These are phyloP conservation scores for Montifringilla adamsi DNA, from an alignment of 2,113 vertebrate species.

Conservation along the genomic window DNA sequence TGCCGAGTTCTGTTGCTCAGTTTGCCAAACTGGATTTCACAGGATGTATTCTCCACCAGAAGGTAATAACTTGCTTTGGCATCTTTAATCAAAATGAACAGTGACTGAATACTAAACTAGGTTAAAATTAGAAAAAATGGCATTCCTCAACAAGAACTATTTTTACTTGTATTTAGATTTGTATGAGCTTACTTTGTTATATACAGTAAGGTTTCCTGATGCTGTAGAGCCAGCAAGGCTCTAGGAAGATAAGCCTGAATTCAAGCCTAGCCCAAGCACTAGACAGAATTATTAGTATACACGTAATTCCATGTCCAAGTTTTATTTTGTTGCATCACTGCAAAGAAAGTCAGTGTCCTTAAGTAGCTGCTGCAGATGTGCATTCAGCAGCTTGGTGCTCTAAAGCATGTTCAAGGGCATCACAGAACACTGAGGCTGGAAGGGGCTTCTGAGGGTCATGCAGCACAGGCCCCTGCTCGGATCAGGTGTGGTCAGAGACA, in stretches of 20 bases:
- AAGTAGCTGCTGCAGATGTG: neutral
- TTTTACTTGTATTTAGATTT: neutral
- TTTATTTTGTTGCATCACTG: neutral
- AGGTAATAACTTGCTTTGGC: slow-evolving; percentile 68
- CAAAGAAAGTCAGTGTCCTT: neutral
- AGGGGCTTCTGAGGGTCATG: neutral
- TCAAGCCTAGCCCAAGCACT: neutral
- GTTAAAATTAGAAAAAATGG: neutral
- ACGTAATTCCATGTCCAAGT: neutral
- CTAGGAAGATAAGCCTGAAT: neutral
- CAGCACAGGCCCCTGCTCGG: neutral
- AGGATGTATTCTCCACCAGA: slow-evolving; percentile 71
- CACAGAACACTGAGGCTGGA: neutral
- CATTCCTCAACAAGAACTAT: neutral
- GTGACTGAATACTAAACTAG: neutral
- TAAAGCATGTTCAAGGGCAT: neutral
- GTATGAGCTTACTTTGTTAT: neutral
- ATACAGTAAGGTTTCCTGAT: neutral
- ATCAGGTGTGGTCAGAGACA: neutral
- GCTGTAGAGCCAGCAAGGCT: neutral
- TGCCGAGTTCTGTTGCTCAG: slow-evolving; percentile 73
- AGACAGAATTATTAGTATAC: neutral
- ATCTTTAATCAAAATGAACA: neutral
- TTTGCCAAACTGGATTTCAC: slow-evolving; percentile 83
- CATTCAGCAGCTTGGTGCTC: neutral